Evolutionary conservation across 92 coral and sea anemone species (phyloP), one percentile per base, ranked within the genome.

Genomic region (Porites cylindrica): DNA sequence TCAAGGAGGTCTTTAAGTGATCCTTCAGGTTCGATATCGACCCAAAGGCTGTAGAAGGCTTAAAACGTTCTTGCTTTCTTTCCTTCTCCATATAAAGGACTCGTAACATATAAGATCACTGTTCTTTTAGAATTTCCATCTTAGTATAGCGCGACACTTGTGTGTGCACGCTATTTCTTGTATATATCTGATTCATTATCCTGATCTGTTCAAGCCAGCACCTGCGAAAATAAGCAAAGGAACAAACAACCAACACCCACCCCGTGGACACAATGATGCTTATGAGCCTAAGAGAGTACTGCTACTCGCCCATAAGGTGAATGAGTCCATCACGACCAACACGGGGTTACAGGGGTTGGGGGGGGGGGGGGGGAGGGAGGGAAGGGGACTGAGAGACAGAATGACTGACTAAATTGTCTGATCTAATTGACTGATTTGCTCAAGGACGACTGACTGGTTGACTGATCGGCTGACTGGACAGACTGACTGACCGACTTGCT

Each of bases 101-200:
- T 38, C 11, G 20, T 21, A 80, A 66, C 69, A 10, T 58, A 5
- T 70, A 11, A 3, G 64, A n/a, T 56, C 21, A 70, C 26, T 71
- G 77, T 70, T 82, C 69, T n/a, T 67, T 64, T 66, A 67, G 51
- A 12, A 50, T 70, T 11, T 20, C 51, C 70, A 68, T 58, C 76
- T 58, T 51, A 38, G 47, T 38, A 43, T 24, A 70, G 68, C 77
- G 23, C 54, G 32, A 71, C 78, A 70, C 86, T 82, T 56, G 59
- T 82, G 86, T 66, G 10, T 56, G 23, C 18, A 62, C 43, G 60
- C 86, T 70, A 54, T 66, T 52, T 43, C 78, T 82, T 82, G 78
- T 18, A n/a, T 58, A 70, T 8, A 11, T 58, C 6, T 71, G 53
- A 18, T 70, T 12, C 67, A 38, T 51, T 17, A 54, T 19, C 54